These are phyloP conservation scores for Pollenia griseotomentosa DNA, from an alignment of 2,888 invertebrate genomes.

Conservation along the genomic window DNA sequence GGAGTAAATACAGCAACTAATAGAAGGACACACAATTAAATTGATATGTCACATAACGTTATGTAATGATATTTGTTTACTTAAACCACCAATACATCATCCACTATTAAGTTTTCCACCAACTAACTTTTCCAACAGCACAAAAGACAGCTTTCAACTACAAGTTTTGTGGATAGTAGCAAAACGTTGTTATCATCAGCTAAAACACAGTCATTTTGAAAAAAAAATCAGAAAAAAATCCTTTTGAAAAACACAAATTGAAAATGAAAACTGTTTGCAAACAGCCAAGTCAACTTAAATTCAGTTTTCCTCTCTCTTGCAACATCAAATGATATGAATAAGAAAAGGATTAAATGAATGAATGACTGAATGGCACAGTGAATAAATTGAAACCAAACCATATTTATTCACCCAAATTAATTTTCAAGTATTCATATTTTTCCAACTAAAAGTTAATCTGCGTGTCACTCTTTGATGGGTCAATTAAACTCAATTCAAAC, in stretches of 20 bases:
- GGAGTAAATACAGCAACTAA: not conserved
- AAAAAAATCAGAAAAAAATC: slow-evolving; percentile 16
- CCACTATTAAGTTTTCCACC: not conserved
- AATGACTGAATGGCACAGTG: slow-evolving; percentile 7
- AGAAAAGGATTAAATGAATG: slow-evolving; percentile 7
- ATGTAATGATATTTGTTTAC: not conserved
- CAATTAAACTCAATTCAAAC: slow-evolving; percentile 81
- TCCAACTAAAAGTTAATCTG: slow-evolving; percentile 63
- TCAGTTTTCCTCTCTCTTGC: not conserved
- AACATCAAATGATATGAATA: not conserved
- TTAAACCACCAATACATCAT: not conserved
- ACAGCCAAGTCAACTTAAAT: slow-evolving; percentile 13
- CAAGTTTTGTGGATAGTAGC: slow-evolving; percentile 19
- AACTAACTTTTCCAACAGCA: slow-evolving; percentile 6
- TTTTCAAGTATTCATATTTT: slow-evolving; percentile 53
- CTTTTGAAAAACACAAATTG: not conserved
- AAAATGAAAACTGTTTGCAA: slow-evolving; percentile 32
- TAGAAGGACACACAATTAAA: slow-evolving; percentile 54
- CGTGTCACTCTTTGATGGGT: slow-evolving; percentile 80
- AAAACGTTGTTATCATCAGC: slow-evolving; percentile 48
- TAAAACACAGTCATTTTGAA: slow-evolving; percentile 43
- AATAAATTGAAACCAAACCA: slow-evolving; percentile 31
- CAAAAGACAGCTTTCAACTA: not conserved
- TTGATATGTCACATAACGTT: slow-evolving; percentile 58
- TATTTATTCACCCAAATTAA: slow-evolving; percentile 60